A percentile compares a stretch with the other conserved stretches of the same genome.
These are phyloP conservation scores for Drosophila gunungcola DNA, from an alignment of 1,140 invertebrate genomes.

Conservation along the genomic window DNA sequence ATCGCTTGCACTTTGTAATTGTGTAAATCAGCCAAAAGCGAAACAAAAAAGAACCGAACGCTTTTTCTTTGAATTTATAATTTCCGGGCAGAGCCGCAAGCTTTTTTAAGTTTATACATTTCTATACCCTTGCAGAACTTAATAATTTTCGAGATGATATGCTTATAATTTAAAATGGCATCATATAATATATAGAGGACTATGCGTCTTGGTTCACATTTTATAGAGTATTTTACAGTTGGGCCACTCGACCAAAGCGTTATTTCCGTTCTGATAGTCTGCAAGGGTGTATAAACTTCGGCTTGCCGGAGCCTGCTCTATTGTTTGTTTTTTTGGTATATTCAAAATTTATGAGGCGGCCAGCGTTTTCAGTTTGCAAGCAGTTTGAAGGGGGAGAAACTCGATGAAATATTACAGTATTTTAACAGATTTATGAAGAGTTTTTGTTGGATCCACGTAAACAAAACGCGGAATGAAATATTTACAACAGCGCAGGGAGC, in stretches of 20 bases:
- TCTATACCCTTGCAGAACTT: no score
- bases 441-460: constrained; percentile 1
- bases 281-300: no score
- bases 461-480: constrained; percentile 15
- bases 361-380: constrained; percentile 34
- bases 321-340: constrained; percentile 14
- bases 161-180: no score
- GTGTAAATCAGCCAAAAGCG: constrained; percentile 27
- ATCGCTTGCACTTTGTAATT: constrained; percentile 51
- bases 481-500: constrained; percentile 18
- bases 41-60: constrained; percentile 24
- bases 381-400: constrained; percentile 2
- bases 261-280: no score
- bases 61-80: constrained; percentile 68
- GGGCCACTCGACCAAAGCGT: no score
- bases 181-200: no score
- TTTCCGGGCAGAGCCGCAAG: constrained; percentile 60
- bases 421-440: constrained; percentile 54
- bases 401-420: constrained; percentile 66
- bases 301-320: background rate
- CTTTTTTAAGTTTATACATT: constrained; percentile 28
- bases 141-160: no score
- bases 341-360: constrained; percentile 64
- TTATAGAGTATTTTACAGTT: no score
- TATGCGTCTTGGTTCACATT: no score